These are phyloP conservation scores for Barypeithes pellucidus DNA, from an alignment of 2,888 invertebrate species.

Conservation along the genomic window DNA sequence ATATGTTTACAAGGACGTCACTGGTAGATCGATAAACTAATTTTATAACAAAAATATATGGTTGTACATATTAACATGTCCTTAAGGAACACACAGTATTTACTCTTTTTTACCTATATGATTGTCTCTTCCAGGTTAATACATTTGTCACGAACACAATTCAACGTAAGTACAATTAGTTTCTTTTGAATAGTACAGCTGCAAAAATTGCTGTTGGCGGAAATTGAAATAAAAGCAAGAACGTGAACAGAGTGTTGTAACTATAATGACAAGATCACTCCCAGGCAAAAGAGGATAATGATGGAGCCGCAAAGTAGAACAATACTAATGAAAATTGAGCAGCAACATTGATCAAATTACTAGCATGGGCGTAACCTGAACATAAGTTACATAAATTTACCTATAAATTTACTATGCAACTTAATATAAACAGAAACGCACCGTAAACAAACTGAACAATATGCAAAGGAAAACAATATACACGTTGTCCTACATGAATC, in stretches of 20 bases:
- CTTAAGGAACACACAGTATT: too few relatives aligned
- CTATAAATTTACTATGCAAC: too few relatives aligned
- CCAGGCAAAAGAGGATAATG: slow-evolving; percentile 26
- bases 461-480: too few relatives aligned
- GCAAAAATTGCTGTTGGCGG: slow-evolving; percentile 18
- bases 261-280: slow-evolving; percentile 29
- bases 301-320: slow-evolving; percentile 34
- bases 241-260: slow-evolving; percentile 28
- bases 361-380: slow-evolving; percentile 32
- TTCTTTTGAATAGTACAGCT: slow-evolving; percentile 1
- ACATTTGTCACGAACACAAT: not conserved
- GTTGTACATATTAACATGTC: too few relatives aligned
- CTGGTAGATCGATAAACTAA: too few relatives aligned
- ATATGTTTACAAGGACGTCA: too few relatives aligned
- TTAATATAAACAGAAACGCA: too few relatives aligned
- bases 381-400: not conserved
- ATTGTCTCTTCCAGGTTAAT: too few relatives aligned
- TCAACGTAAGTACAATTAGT: not conserved
- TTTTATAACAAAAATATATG: too few relatives aligned
- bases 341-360: slow-evolving; percentile 62
- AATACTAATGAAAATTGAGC: slow-evolving; percentile 57
- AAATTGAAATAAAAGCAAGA: slow-evolving; percentile 28
- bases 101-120: too few relatives aligned
- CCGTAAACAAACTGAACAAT: too few relatives aligned
- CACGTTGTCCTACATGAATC: too few relatives aligned